These are phyloP conservation scores for Chascanopsetta lugubris DNA, from an alignment of 2,113 vertebrate genomes.

Conservation along the genomic window DNA sequence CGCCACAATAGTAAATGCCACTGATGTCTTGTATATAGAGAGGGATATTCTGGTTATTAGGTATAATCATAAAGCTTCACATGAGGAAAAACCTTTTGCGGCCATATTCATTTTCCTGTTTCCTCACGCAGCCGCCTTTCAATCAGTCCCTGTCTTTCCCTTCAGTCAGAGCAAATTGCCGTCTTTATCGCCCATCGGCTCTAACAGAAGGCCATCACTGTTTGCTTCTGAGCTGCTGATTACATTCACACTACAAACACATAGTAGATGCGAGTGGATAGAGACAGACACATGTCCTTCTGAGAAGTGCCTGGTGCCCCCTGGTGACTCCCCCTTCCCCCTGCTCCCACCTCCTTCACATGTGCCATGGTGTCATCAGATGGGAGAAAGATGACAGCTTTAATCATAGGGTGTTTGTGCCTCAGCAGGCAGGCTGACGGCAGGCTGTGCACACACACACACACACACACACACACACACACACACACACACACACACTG, in stretches of 20 bases:
- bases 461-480: constrained; percentile 22
- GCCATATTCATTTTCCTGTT: background rate
- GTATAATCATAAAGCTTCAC: background rate
- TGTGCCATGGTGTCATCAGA: constrained; percentile 50
- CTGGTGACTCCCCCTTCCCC: constrained; percentile 18
- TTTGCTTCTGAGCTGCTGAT: constrained; percentile 46
- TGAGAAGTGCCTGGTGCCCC: constrained; percentile 30
- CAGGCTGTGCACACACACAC: constrained; percentile 30
- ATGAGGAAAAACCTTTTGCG: background rate
- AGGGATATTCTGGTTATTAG: too few relatives aligned
- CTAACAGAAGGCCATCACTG: constrained; percentile 11
- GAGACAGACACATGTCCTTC: background rate
- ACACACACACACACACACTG: constrained; percentile 19
- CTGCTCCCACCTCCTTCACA: constrained; percentile 33
- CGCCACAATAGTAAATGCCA: background rate
- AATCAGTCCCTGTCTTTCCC: constrained; percentile 37
- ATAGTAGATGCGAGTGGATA: background rate
- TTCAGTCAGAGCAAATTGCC: constrained; percentile 16
- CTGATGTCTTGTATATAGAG: background rate
- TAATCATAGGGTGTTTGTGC: constrained; percentile 69
- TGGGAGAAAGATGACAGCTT: constrained; percentile 65
- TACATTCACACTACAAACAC: constrained; percentile 4
- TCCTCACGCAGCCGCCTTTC: constrained; percentile 9
- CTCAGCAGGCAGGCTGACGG: constrained; percentile 45
- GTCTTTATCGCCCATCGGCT: background rate